phyloP scores from a whole-genome alignment of 1,140 invertebrate genomes.

The Pogonomyrmex barbatus region DNA sequence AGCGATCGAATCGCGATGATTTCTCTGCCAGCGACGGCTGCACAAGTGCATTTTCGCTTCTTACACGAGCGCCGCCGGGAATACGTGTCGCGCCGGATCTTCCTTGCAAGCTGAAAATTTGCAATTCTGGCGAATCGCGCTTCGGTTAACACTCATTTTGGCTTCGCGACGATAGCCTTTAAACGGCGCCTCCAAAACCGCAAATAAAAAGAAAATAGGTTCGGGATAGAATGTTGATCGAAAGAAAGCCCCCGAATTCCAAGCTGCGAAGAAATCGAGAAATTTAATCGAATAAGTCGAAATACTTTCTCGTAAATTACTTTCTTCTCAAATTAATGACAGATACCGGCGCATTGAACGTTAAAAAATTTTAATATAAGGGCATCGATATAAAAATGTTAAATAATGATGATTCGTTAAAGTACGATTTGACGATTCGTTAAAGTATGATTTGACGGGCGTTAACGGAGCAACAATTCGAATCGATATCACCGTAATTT shows the following conservation, averaged over 20 bases:
- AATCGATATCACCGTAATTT: neutral
- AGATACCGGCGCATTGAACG: neutral
- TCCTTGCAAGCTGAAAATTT: constrained; percentile 18
- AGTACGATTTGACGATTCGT: neutral
- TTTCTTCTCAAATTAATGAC: neutral
- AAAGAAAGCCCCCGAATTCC: neutral
- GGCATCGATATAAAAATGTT: neutral
- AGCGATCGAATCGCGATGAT: constrained; percentile 34
- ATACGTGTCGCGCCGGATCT: neutral
- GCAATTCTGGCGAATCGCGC: neutral
- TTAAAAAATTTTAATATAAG: neutral
- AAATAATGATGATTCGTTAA: neutral
- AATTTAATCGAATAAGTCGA: neutral
- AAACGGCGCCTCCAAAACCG: neutral
- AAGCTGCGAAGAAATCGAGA: neutral
- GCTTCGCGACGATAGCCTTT: neutral
- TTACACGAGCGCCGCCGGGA: neutral
- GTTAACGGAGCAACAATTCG: constrained; percentile 4
- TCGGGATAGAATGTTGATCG: neutral
- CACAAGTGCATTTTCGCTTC: constrained; percentile 28
- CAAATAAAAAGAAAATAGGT: neutral
- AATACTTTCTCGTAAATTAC: neutral
- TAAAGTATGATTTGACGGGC: neutral
- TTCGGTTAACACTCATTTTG: neutral
- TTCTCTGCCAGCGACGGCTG: neutral